Conservation (phyloP, 2,797 vertebrate genomes). For the Columba guinea region DNA sequence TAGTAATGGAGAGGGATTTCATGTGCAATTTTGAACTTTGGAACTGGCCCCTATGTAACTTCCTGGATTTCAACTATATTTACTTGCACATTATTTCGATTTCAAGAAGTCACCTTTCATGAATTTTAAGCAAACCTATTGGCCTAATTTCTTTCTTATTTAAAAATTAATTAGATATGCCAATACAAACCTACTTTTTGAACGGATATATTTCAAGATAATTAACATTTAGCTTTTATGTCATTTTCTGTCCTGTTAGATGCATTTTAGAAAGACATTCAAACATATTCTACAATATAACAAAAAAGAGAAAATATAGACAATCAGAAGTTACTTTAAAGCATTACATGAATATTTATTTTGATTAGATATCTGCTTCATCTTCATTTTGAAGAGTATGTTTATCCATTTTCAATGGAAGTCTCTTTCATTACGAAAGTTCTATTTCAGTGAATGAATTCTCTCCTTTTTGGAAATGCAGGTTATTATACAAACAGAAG, state of each 20-base stretch:
- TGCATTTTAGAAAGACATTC: constrained; percentile 28
- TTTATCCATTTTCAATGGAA: not conserved
- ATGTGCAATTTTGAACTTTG: not conserved
- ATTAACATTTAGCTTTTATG: not conserved
- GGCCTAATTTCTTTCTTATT: not conserved
- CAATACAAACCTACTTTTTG: not conserved
- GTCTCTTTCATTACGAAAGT: not conserved
- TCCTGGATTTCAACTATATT: not conserved
- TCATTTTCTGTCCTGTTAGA: not conserved
- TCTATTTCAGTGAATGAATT: not conserved
- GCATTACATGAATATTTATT: not conserved
- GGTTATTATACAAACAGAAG: constrained; percentile 64
- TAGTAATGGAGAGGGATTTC: not conserved
- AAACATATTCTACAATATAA: not conserved
- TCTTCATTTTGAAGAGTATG: not conserved
- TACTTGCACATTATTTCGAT: not conserved
- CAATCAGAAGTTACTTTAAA: not conserved
- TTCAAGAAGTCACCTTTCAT: not conserved
- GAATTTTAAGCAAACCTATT: not conserved
- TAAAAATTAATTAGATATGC: not conserved
- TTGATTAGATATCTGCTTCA: not conserved
- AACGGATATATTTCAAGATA: not conserved
- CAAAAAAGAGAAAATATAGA: constrained; percentile 10
- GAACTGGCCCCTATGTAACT: not conserved
- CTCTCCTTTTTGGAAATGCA: constrained; percentile 31